Base-by-base conservation (phyloP, 2,797 vertebrate species). In the Tangara arthus region DNA sequence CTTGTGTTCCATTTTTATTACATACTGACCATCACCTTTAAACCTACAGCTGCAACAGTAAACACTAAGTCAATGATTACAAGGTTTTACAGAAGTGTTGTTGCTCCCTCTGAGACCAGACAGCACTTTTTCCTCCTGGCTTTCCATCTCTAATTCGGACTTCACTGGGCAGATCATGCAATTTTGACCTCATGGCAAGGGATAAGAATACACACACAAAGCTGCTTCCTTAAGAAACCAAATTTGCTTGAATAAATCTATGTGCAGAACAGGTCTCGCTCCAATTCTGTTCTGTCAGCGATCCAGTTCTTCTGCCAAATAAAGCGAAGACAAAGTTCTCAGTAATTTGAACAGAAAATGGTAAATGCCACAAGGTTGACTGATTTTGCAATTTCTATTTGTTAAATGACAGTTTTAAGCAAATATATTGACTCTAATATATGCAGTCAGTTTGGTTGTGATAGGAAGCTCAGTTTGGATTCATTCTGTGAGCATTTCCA, bases 41-140 rank as follows among this genome's bases (percentile, higher is more conserved):
- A 93, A 92, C 93, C 53, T 79, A 24, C 59, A 77, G 63, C 71
- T 57, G 21, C 22, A 85, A 90, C 39, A 81, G 65, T 82, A 97
- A 97, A 97, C 56, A 91, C 26, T 28, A 81, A 86, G 87, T 97
- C 89, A 97, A 90, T 96, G 79, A 95, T 97, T 97, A 96, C 83
- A 88, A 82, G 27, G 42, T 61, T 86, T 93, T 81, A 61, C 8
- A 11, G 28, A 88, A 76, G 32, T 42, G 49, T 11, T 68, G 63
- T 24, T 12, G 1, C 68, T 78, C 39, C 42, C 41, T 80, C 42
- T 72, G 72, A 87, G 72, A 84, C 49, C 35, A 86, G 57, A 68
- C 27, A 93, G 15, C 18, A 23, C 56, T 93, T 94, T 66, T 59
- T 82, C 17, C 22, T 72, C 30, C 49, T 87, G 41, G 35, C 60